These are phyloP conservation scores for Scortum barcoo DNA, from an alignment of 2,113 vertebrate species.

Conservation along the genomic window DNA sequence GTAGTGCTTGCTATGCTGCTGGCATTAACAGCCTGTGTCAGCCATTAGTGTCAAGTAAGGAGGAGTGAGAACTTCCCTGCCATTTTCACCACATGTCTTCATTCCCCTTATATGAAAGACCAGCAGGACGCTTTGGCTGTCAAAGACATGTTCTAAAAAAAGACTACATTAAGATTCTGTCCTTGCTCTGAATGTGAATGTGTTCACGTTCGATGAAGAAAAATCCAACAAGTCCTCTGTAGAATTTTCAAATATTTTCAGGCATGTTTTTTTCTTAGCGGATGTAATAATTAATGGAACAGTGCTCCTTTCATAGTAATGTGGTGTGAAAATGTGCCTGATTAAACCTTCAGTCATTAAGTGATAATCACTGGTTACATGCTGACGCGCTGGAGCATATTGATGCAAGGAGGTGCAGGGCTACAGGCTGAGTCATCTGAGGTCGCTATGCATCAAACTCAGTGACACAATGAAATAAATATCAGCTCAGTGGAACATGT, in stretches of 20 bases:
- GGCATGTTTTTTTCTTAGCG: neutral
- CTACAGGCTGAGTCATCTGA: neutral
- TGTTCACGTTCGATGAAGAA: neutral
- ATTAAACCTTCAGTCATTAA: constrained; percentile 67
- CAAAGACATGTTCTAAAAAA: constrained; percentile 17
- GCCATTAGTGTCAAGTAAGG: constrained; percentile 51
- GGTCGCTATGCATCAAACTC: neutral
- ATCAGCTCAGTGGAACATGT: neutral
- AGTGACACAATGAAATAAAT: neutral
- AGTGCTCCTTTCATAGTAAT: constrained; percentile 48
- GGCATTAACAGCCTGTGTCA: constrained; percentile 57
- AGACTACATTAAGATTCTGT: neutral
- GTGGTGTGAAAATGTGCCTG: constrained; percentile 67
- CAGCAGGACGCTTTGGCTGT: constrained; percentile 16
- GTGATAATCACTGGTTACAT: constrained; percentile 43
- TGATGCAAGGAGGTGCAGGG: neutral
- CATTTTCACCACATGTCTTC: constrained; percentile 44
- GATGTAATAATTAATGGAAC: neutral
- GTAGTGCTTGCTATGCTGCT: constrained; percentile 65
- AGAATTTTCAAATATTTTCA: neutral
- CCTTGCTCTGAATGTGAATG: constrained; percentile 2
- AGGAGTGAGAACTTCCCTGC: constrained; percentile 59
- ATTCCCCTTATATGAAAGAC: constrained; percentile 14
- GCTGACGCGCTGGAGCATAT: constrained; percentile 12
- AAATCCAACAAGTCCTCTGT: neutral